Base-by-base conservation (phyloP, 2,797 vertebrate species). In the Brachymystax lenok region DNA sequence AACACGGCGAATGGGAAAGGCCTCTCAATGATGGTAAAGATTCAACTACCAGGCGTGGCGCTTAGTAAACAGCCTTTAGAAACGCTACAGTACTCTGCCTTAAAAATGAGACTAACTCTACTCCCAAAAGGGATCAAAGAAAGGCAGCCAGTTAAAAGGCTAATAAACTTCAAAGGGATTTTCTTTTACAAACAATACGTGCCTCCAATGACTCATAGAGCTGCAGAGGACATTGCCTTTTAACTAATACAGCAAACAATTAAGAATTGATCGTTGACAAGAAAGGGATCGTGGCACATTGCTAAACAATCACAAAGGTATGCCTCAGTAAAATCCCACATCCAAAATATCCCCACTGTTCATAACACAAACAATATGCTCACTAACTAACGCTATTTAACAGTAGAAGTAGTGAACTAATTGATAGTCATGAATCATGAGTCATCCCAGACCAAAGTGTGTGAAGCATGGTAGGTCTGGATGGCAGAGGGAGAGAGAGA, bases 141-240 rank as follows among this genome's bases (percentile, higher is more conserved):
- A 79, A 75, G 28, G 51, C 63, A 82, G 69, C 71, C 67, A 63
- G 17, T 71, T 86, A 81, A 74, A 80, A 76, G 66, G 64, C 83
- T 68, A 77, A 80, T 86, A 81, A 85, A 81, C 78, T 84, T 82
- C 81, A 88, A 83, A 86, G 71, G 68, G 68, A 71, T 77, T 77
- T 74, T 7, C 54, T 59, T 72, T 54, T 10, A n/a, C 51, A 79
- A 86, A 85, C 77, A 84, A 63, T 74, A 51, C 74, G 67, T 51
- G 68, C 54, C 70, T 77, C 79, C 40, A 66, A 74, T 73, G 3
- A 21, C 27, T 74, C 69, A 69, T 4, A 30, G 27, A 35, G 13
- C 35, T 72, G 72, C 70, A 51, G 70, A 81, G 54, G 64, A 81
- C 79, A 75, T 72, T 68, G 75, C 54, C 81, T 81, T 82, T 71